These are phyloP conservation scores for Onychostoma macrolepis DNA, from an alignment of 2,113 vertebrate genomes.

Conservation along the genomic window DNA sequence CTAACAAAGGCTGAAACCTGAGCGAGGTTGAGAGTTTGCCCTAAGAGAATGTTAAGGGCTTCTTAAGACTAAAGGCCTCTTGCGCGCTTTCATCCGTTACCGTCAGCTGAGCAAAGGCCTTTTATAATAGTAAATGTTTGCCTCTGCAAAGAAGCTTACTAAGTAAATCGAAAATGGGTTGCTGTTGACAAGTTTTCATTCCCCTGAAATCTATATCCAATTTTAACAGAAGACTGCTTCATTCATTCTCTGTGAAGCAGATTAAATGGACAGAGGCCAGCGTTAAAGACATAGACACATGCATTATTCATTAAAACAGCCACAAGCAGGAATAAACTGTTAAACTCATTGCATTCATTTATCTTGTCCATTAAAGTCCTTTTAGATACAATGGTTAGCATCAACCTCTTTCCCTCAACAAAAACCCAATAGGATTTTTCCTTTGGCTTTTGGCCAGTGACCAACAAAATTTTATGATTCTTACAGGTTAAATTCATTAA, in stretches of 20 bases:
- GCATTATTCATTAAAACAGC: not conserved
- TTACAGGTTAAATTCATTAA: not conserved
- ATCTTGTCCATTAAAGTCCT: not conserved
- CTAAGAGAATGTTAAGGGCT: conserved; percentile 65
- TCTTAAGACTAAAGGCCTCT: conserved; percentile 74
- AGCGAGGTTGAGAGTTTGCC: conserved; percentile 74
- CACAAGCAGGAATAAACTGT: conserved; percentile 2
- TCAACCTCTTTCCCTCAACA: not conserved
- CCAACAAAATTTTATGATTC: not conserved
- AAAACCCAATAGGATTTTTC: not conserved
- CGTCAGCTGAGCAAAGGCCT: conserved; percentile 55
- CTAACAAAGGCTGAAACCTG: conserved; percentile 74
- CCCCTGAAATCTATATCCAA: conserved; percentile 48
- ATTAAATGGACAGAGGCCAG: conserved; percentile 38
- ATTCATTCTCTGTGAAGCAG: conserved; percentile 42
- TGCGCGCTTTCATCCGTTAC: conserved; percentile 66
- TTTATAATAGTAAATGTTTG: conserved; percentile 72
- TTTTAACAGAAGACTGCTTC: conserved; percentile 53
- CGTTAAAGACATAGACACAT: conserved; percentile 12
- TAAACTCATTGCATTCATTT: not conserved
- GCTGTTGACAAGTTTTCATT: conserved; percentile 71
- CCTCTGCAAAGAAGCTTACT: conserved; percentile 62
- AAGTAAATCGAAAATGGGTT: conserved; percentile 69
- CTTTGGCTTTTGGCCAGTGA: not conserved
- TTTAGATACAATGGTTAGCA: not conserved